Evolutionary conservation across 2,797 vertebrate genomes (phyloP).

Genomic region (Brachymystax lenok): DNA sequence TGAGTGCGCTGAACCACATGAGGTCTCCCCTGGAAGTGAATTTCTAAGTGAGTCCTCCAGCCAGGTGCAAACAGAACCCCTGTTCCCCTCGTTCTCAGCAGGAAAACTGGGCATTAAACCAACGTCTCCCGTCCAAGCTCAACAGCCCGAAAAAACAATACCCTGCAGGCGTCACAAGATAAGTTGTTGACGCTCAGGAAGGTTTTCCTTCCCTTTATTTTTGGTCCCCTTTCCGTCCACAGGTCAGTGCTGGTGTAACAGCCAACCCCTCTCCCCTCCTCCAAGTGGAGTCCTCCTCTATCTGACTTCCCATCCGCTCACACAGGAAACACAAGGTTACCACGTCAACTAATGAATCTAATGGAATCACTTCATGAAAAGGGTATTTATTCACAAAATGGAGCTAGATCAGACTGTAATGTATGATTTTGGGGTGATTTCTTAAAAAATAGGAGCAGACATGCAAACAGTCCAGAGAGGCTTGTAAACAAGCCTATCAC

Average conservation of each 20-base stretch:
- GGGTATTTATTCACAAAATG: neutral
- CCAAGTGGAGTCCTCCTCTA: constrained; percentile 15
- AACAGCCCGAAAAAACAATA: constrained; percentile 72
- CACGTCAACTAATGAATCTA: constrained; percentile 12
- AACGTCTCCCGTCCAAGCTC: constrained; percentile 15
- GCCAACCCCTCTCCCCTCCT: constrained; percentile 26
- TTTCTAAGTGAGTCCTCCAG: neutral
- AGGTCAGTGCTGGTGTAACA: constrained; percentile 54
- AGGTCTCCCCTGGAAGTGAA: neutral
- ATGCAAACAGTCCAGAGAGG: constrained; percentile 50
- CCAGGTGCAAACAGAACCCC: constrained; percentile 14
- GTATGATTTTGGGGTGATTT: too few species aligned
- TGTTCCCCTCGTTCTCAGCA: neutral
- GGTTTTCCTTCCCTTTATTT: constrained; percentile 75
- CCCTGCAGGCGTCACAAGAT: constrained; percentile 72
- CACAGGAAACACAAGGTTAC: constrained; percentile 53
- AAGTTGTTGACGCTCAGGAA: constrained; percentile 74
- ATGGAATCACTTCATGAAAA: neutral
- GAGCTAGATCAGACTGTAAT: neutral
- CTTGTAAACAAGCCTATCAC: constrained; percentile 68
- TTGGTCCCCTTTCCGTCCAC: constrained; percentile 62
- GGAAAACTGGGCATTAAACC: constrained; percentile 13
- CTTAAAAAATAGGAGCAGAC: neutral
- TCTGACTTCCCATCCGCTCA: constrained; percentile 42
- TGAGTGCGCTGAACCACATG: too few species aligned